Conservation (phyloP, 2,113 vertebrate genomes). For the Daubentonia madagascariensis region DNA sequence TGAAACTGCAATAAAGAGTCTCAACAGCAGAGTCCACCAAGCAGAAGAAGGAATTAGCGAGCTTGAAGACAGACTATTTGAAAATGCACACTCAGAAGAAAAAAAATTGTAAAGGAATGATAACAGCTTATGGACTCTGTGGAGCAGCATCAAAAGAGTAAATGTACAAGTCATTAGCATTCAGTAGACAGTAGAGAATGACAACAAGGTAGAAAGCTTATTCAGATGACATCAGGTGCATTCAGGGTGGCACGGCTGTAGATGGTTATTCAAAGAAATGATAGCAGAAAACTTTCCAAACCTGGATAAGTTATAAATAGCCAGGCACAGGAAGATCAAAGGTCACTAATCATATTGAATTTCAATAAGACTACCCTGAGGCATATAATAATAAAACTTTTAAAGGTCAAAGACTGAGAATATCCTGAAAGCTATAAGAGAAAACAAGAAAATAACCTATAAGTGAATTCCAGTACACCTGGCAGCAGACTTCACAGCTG, state of each 20-base stretch:
- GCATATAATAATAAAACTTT: background rate
- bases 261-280: background rate
- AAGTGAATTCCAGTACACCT: background rate
- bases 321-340: background rate
- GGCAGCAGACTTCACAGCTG: background rate
- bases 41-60: background rate
- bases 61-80: background rate
- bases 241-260: no score
- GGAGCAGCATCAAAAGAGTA: background rate
- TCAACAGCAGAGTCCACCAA: background rate
- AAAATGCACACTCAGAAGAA: background rate
- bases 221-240: background rate
- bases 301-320: background rate
- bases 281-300: background rate
- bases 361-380: background rate
- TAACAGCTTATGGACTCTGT: background rate
- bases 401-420: background rate
- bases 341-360: background rate
- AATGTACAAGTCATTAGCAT: background rate
- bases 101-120: background rate
- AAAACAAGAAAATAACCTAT: background rate
- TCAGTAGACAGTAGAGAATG: background rate
- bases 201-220: background rate
- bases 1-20: background rate
- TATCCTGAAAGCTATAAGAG: background rate